Percentiles rank a stretch among this genome's conserved stretches.
Evolutionary conservation across 2,797 vertebrate species (phyloP).

Genomic region (Monodelphis domestica): DNA sequence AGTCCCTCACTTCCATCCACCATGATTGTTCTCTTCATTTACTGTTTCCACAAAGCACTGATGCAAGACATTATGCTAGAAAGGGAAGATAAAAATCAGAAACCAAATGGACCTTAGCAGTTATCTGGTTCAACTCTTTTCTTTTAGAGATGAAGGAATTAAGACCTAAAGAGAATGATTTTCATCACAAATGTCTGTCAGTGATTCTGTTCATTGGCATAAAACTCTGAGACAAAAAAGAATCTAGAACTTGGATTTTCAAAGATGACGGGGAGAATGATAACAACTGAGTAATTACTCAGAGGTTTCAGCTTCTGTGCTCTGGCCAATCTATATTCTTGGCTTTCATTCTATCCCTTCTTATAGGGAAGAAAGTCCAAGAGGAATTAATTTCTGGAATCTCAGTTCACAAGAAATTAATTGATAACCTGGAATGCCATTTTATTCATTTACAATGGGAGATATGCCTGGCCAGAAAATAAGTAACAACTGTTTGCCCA

Average conservation of each 20-base stretch:
- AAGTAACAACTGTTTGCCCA: not conserved
- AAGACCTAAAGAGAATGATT: too few species aligned
- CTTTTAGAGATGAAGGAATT: too few species aligned
- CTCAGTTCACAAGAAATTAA: not conserved
- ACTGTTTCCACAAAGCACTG: too few species aligned
- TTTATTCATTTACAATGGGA: not conserved
- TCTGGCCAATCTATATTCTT: not conserved
- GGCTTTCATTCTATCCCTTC: not conserved
- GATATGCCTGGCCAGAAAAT: not conserved
- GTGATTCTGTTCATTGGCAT: too few species aligned
- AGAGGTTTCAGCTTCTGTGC: not conserved
- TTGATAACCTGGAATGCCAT: not conserved
- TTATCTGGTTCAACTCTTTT: too few species aligned
- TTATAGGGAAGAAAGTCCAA: not conserved
- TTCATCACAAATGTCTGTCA: too few species aligned
- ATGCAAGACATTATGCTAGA: too few species aligned
- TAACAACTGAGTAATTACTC: not conserved
- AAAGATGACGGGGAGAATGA: not conserved
- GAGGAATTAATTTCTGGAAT: not conserved
- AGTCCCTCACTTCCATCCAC: too few species aligned
- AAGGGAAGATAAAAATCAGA: too few species aligned
- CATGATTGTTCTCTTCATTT: too few species aligned
- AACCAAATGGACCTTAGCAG: too few species aligned
- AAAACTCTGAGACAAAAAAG: not conserved
- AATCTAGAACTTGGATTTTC: not conserved